Base-by-base conservation (phyloP, 2,888 invertebrate species). In the Masnerella sp. region DNA sequence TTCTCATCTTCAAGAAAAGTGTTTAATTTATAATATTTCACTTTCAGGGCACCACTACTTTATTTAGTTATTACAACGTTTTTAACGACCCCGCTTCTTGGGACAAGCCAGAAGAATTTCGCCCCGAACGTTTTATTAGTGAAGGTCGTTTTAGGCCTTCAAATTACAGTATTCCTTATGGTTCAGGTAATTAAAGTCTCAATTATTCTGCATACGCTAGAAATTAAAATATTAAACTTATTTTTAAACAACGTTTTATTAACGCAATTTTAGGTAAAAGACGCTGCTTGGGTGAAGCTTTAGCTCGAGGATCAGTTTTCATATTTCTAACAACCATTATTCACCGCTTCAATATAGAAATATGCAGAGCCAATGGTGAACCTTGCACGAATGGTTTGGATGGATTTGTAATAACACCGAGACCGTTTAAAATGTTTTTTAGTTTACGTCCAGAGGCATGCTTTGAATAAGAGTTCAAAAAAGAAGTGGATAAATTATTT, bases 51-150 rank as follows among this genome's bases (percentile, higher is more conserved):
- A 90, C 93, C 0, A 88, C 90, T 4, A 81, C 93, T 36, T 83
- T 93, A 38, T 87, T 92, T 0, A 90, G 91, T 68, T 87, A 91
- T 58, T 88, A 91, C 78, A 91, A 92, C 64, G 88, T 92, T 0
- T 91, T 92, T 78, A 91, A 91, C 82, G 91, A 92, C 47, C 76
- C 80, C 17, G 83, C 88, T 8, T 88, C 88, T 75, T 93, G 92
- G 92, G 88, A 89, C 11, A 89, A 91, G 52, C 92, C 93, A 0
- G 78, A 89, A 0, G 82, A 81, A 45, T 93, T 93, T 81, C 86
- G 88, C 4, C 93, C 93, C 0, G 91, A 92, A 78, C 88, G 93
- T 45, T 93, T 93, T 85, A 83, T 93, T 47, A 89, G 90, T 36
- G 88, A 76, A 15, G 91, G 91, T 8, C 89, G 90, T 77, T 84